Evolutionary conservation across 2,113 vertebrate species (phyloP), one percentile per base, ranked within the genome.

Genomic region (Crotalus horridus): DNA sequence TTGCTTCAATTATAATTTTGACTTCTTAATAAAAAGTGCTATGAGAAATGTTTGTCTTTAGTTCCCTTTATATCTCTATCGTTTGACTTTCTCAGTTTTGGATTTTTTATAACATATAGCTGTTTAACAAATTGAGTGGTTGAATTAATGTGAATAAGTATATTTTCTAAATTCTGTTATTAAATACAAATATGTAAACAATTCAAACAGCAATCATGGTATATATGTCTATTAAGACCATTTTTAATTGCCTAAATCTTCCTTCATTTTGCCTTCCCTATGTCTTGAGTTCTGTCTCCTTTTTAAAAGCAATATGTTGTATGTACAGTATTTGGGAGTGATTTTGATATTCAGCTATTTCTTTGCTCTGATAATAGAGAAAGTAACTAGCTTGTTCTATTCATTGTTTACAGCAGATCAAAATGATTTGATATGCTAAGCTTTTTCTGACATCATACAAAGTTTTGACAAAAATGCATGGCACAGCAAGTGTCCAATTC

Each of bases 401-500:
- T 97, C 95, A 93, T 96, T 90, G 95, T 97, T 97, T 94, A 91
- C 96, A 95, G 96, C 96, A 96, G 96, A 98, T 96, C 96, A 96
- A 96, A 97, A 98, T 98, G 26, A 96, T 96, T 97, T 96, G 95
- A 97, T 97, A 96, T 96, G 96, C 95, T 95, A 94, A 96, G 97
- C 97, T 98, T 97, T 98, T 98, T 98, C 97, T 98, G 97, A 97
- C 97, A 97, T 98, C 97, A 97, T 97, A 97, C 0, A 97, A 98
- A 98, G 98, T 98, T 98, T 98, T 98, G 98, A 98, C 98, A 98
- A 98, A 98, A 96, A 96, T 94, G 95, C 97, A 97, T 97, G 97
- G 98, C 98, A 97, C 98, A 98, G 98, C 97, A 97, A 98, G 97
- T 98, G 97, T 98, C 97, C 98, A 97, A 98, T 98, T 98, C 98